Evolutionary conservation across 2,888 invertebrate species (phyloP).

Genomic region (Drosophila emarginata): DNA sequence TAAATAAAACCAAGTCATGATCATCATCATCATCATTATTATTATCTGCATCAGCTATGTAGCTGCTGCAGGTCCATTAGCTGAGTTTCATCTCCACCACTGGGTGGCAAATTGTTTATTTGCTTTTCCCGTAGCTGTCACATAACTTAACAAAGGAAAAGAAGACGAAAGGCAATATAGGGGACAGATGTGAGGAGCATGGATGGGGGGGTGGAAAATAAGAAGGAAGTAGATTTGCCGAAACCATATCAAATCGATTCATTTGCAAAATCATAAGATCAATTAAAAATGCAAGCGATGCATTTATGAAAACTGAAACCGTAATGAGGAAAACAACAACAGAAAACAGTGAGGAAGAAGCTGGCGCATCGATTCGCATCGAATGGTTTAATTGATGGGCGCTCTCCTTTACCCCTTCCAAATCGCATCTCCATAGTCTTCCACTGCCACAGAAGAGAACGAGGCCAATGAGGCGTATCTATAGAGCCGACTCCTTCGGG

Average conservation of each 20-base stretch:
- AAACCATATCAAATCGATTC: not conserved
- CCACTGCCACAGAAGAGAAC: conserved; percentile 14
- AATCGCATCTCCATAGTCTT: not conserved
- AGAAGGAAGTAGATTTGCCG: not conserved
- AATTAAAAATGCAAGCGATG: conserved; percentile 14
- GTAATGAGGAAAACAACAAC: not conserved
- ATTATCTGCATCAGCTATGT: not conserved
- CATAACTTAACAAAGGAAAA: conserved; percentile 14
- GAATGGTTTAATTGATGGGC: conserved; percentile 8
- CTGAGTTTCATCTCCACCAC: conserved; percentile 43
- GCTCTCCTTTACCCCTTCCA: not conserved
- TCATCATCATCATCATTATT: conserved; percentile 8
- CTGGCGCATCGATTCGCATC: conserved; percentile 6
- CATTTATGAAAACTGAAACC: conserved; percentile 15
- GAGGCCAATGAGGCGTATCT: conserved; percentile 47
- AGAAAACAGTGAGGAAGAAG: not conserved
- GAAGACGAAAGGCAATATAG: not conserved
- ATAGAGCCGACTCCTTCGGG: conserved; percentile 19
- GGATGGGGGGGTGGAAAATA: not conserved
- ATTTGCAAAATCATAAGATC: conserved; percentile 11
- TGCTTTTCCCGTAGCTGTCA: conserved; percentile 65
- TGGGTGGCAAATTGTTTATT: conserved; percentile 75
- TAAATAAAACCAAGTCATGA: conserved; percentile 8
- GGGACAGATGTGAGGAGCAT: too few species aligned
- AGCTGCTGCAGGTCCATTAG: conserved; percentile 26